A percentile compares a stretch with the other conserved stretches of the same genome.
phyloP scores from a whole-genome alignment of 2,113 vertebrate genomes.

The Scalopus aquaticus region DNA sequence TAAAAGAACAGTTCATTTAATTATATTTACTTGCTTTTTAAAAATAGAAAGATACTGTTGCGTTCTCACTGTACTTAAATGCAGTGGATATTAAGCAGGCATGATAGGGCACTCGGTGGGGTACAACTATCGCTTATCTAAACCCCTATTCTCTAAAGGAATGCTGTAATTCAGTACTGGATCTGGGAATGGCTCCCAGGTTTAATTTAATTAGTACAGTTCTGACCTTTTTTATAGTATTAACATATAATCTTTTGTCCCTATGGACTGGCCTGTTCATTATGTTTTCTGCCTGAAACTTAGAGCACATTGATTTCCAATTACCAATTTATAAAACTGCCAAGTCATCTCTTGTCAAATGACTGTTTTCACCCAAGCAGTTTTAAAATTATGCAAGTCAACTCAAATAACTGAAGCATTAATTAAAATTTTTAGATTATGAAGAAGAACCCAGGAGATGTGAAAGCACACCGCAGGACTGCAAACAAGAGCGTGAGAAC shows the following conservation, averaged over 20 bases:
- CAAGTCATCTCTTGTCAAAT: slow-evolving; percentile 66
- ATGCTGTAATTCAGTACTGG: slow-evolving; percentile 30
- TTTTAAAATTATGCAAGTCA: slow-evolving; percentile 71
- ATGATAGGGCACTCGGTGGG: background rate
- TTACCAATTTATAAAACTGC: slow-evolving; percentile 80
- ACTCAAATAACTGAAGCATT: slow-evolving; percentile 58
- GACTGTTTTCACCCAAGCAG: slow-evolving; percentile 22
- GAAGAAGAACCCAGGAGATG: slow-evolving; percentile 41
- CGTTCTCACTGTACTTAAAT: background rate
- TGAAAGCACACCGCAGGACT: background rate
- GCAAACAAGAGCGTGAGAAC: background rate
- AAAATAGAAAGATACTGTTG: background rate
- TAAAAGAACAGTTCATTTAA: background rate
- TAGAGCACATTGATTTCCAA: slow-evolving; percentile 82
- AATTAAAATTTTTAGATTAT: slow-evolving; percentile 71
- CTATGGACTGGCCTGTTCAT: slow-evolving; percentile 75
- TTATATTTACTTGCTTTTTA: background rate
- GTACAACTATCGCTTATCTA: background rate
- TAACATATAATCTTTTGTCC: slow-evolving; percentile 80
- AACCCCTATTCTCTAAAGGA: slow-evolving; percentile 30
- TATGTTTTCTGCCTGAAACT: slow-evolving; percentile 72
- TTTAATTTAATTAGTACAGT: slow-evolving; percentile 82
- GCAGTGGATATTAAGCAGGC: background rate
- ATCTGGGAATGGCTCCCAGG: slow-evolving; percentile 66
- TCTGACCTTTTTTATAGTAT: slow-evolving; percentile 77